phyloP scores from a whole-genome alignment of 2,797 vertebrate genomes.

The Cirrhinus mrigala region DNA sequence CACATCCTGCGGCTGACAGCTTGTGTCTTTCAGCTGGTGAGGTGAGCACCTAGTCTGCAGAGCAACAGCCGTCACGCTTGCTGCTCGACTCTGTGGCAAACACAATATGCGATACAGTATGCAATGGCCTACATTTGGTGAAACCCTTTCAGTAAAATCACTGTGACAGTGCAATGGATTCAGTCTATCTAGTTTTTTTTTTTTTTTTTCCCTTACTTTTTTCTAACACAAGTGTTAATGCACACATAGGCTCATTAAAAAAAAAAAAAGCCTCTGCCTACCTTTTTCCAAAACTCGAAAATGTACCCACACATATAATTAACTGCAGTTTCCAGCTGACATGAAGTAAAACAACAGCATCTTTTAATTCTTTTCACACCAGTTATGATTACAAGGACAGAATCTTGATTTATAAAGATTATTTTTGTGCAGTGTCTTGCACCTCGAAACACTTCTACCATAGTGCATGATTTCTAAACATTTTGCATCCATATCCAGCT shows the following conservation, averaged over 20 bases:
- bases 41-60: slow-evolving; percentile 58
- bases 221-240: neutral
- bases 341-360: neutral
- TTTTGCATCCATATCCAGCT: neutral
- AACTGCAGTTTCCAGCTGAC: neutral
- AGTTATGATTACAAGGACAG: neutral
- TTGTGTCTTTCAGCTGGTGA: slow-evolving; percentile 76
- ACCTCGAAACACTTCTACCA: neutral
- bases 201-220: neutral
- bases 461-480: neutral
- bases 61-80: slow-evolving; percentile 65
- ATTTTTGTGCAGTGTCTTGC: neutral
- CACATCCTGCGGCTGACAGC: slow-evolving; percentile 78
- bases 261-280: neutral
- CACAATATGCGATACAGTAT: slow-evolving; percentile 14
- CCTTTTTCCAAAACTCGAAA: neutral
- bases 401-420: neutral
- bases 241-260: neutral
- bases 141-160: neutral
- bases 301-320: neutral
- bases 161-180: neutral
- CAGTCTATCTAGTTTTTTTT: neutral
- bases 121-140: neutral
- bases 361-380: neutral
- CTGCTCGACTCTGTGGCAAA: slow-evolving; percentile 58